These are phyloP conservation scores for Nyctibius grandis DNA, from an alignment of 2,797 vertebrate genomes.

Conservation along the genomic window DNA sequence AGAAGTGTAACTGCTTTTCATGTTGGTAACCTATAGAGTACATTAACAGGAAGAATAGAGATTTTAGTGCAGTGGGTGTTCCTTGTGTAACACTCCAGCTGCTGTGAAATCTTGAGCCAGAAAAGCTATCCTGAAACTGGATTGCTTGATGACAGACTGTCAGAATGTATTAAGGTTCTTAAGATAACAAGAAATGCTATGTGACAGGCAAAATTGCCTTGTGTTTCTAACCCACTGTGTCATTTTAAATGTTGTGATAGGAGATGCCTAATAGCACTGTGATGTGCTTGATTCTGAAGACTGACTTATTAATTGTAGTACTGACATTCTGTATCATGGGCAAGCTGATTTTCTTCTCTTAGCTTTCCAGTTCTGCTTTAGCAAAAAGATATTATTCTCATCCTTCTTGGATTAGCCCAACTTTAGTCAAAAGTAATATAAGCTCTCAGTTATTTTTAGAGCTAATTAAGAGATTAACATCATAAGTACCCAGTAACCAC, in stretches of 20 bases:
- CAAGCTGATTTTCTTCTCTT: background rate
- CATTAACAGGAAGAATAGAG: background rate
- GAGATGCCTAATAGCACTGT: background rate
- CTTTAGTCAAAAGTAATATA: background rate
- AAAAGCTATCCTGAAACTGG: constrained; percentile 19
- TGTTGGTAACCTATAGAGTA: background rate
- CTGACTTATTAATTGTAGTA: background rate
- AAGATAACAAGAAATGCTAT: constrained; percentile 37
- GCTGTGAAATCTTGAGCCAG: constrained; percentile 11
- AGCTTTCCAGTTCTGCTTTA: background rate
- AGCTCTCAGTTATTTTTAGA: background rate
- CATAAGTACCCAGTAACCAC: background rate
- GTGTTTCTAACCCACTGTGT: constrained; percentile 26
- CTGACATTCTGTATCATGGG: background rate
- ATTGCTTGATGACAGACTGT: constrained; percentile 55
- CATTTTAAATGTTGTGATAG: constrained; percentile 20
- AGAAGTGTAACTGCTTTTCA: background rate
- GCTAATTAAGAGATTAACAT: background rate
- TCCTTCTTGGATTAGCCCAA: background rate
- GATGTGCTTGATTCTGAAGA: background rate
- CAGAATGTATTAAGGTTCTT: constrained; percentile 48
- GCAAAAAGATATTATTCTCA: background rate
- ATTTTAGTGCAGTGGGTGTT: background rate
- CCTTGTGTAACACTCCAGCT: background rate
- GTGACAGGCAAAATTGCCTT: constrained; percentile 27